Conservation (phyloP, 2,113 vertebrate genomes). For the Dinomys branickii region DNA sequence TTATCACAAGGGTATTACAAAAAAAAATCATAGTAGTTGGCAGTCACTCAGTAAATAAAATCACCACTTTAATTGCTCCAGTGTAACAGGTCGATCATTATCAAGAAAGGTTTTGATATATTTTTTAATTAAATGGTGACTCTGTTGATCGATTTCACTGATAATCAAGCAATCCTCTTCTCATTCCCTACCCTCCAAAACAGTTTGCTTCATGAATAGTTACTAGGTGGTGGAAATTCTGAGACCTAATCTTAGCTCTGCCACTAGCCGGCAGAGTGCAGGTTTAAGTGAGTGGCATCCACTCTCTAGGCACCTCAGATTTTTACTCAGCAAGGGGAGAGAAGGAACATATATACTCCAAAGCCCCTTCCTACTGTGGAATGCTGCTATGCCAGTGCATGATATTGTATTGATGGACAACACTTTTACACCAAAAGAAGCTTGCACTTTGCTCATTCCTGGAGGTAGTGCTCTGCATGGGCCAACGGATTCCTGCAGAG, state of each 20-base stretch:
- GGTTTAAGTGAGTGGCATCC: not conserved
- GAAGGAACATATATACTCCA: not conserved
- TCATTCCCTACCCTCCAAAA: conserved; percentile 13
- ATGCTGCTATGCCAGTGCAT: rapidly evolving
- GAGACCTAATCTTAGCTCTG: not conserved
- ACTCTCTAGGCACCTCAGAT: not conserved
- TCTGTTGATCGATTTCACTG: conserved; percentile 80
- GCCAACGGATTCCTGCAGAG: rapidly evolving
- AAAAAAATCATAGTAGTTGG: conserved; percentile 71
- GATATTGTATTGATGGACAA: rapidly evolving
- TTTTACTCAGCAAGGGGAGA: not conserved
- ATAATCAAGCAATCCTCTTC: conserved; percentile 61
- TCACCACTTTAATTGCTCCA: conserved; percentile 77
- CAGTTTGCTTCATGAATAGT: not conserved
- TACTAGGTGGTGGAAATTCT: not conserved
- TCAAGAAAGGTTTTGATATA: conserved; percentile 83
- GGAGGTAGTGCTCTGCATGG: not conserved
- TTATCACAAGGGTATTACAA: conserved; percentile 77
- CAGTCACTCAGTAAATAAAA: conserved; percentile 81
- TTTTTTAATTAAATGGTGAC: conserved; percentile 83
- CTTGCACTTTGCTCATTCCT: not conserved
- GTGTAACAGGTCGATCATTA: conserved; percentile 80
- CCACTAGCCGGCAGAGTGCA: not conserved
- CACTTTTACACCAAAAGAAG: not conserved
- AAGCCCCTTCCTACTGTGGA: not conserved